Evolutionary conservation across 2,113 vertebrate genomes (phyloP).

Genomic region (Sylvietta virens): DNA sequence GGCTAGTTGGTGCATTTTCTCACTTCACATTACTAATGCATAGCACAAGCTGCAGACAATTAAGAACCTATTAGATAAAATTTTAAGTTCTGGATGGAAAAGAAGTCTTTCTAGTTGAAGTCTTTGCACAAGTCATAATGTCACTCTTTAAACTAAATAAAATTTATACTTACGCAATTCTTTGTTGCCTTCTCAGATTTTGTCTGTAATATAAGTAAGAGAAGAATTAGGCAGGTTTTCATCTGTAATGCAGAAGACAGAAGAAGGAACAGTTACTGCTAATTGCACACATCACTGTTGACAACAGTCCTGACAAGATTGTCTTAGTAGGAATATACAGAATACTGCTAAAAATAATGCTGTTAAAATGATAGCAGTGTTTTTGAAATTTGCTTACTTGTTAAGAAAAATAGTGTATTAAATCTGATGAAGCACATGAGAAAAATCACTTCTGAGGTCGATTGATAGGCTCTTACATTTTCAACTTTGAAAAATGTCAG

Average conservation of each 20-base stretch:
- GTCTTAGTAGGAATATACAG: background rate
- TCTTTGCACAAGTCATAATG: background rate
- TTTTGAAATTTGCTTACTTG: background rate
- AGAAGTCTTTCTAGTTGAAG: background rate
- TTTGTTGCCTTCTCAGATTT: background rate
- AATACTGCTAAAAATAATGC: background rate
- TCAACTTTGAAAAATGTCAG: background rate
- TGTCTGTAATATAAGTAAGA: background rate
- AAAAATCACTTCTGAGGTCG: background rate
- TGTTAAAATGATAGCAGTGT: background rate
- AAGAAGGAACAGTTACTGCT: background rate
- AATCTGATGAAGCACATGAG: background rate
- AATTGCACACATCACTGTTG: fast-evolving
- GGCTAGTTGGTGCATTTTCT: background rate
- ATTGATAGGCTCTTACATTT: background rate
- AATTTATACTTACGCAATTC: background rate
- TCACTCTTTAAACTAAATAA: background rate
- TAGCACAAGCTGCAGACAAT: background rate
- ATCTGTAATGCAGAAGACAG: background rate
- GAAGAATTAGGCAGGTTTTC: background rate
- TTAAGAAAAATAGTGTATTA: background rate
- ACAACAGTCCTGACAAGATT: background rate
- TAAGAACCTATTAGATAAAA: background rate
- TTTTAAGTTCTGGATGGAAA: background rate
- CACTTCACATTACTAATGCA: background rate